A percentile compares a stretch with the other conserved stretches of the same genome.
Evolutionary conservation across 2,113 vertebrate species (phyloP).

Genomic region (Quiscalus mexicanus): DNA sequence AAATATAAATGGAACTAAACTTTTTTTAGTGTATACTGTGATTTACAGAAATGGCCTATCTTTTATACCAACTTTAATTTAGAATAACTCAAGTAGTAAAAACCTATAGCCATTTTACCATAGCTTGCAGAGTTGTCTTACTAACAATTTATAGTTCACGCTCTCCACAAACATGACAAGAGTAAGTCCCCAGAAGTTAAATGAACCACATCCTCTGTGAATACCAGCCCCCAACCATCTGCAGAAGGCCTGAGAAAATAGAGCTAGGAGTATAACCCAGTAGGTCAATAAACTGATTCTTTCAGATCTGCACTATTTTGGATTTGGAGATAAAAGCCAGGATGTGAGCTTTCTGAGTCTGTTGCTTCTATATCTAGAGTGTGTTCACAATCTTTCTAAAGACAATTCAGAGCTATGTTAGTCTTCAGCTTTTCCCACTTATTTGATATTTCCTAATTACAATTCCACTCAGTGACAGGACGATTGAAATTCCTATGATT

Average conservation of each 20-base stretch:
- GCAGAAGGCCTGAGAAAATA: constrained; percentile 60
- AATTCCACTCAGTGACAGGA: not conserved
- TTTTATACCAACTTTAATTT: not conserved
- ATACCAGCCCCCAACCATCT: constrained; percentile 23
- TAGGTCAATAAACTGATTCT: constrained; percentile 39
- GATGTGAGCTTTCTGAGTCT: not conserved
- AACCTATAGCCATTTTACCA: not conserved
- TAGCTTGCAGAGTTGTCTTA: not conserved
- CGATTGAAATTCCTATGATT: constrained; percentile 47
- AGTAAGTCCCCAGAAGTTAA: constrained; percentile 25
- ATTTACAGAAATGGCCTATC: not conserved
- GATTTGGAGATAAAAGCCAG: not conserved
- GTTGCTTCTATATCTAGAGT: not conserved
- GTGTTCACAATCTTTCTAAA: not conserved
- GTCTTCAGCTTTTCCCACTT: not conserved
- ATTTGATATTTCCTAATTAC: constrained; percentile 37
- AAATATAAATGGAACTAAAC: not conserved
- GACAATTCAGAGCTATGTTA: not conserved
- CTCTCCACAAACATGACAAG: not conserved
- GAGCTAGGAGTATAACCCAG: not conserved
- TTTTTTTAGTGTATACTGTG: not conserved
- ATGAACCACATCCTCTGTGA: constrained; percentile 40
- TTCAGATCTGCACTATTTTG: not conserved
- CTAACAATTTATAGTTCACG: not conserved
- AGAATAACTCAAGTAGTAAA: not conserved